Base-by-base conservation (phyloP, 2,888 invertebrate species). In the Malthinus flaveolus region DNA sequence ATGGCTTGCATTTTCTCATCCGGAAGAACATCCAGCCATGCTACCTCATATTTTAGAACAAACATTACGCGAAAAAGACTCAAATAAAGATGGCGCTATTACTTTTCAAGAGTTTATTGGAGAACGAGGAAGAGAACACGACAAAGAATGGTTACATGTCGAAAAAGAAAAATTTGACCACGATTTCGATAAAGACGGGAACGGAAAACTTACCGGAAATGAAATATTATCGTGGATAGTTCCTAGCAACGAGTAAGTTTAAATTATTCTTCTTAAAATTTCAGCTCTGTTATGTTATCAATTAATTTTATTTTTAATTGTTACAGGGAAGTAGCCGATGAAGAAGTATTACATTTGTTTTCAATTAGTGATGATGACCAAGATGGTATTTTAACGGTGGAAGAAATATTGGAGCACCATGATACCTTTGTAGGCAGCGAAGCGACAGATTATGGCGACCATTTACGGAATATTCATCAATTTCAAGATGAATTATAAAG, bases 11-110 rank as follows among this genome's bases (percentile, higher is more conserved):
- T 98, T 97, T 78, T 88, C 91, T 44, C 95, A 94, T 77, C 98
- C 99, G 0, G 96, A 97, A 79, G 96, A 97, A 76, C 90, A 93
- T 77, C 87, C 87, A 32, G 84, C 86, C 72, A 97, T 98, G 97
- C 82, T 91, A 65, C 86, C 88, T 10, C 80, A 87, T 65, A 85
- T 95, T 42, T 76, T 93, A 63, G 83, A 89, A 69, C 93, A 95
- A 79, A 91, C 93, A 0, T 80, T 98, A 69, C 80, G 85, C 1
- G 94, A 95, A 64, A 93, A 93, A 78, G 98, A 99, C 79, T 78
- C 69, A 32, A 87, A 99, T 79, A 82, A 82, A 10, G 96, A 99
- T 81, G 93, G 93, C 0, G 81, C 80, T 59, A 87, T 99, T 52
- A 89, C 88, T 79, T 92, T 97, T 75, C 85, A 89, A 70, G 96